Base-by-base conservation (phyloP, 2,113 vertebrate genomes). In the Perca schrenkii region DNA sequence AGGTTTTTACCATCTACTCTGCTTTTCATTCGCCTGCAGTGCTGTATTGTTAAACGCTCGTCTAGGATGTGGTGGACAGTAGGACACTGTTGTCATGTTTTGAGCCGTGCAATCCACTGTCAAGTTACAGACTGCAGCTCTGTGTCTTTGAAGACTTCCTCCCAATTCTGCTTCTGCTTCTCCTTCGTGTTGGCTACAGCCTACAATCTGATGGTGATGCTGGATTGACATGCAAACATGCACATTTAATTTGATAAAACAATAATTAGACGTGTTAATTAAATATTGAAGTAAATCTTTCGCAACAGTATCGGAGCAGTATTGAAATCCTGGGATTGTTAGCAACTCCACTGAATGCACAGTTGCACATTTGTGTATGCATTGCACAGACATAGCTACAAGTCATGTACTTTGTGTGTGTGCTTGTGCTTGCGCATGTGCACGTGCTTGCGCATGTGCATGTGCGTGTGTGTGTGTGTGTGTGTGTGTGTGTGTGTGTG, bases 311-410 rank as follows among this genome's bases (percentile, higher is more conserved):
- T 22, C 50, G 17, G 31, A 53, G n/a, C 28, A 12, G 61, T n/a
- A 65, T 34, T 61, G 15, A 60, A 85, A 87, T 77, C 58, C n/a
- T 36, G 10, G 15, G 31, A 61, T 74, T 82, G 70, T 62, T 70
- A 56, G 50, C 50, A 62, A 40, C 60, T 28, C 11, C 0, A n/a
- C 40, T n/a, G 52, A 47, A 71, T 43, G 28, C 40, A 70, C 21
- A 80, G 73, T 78, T 74, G 21, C 56, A 49, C 36, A 34, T 77
- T 70, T 49, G 13, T 76, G 50, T 68, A 79, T 82, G 69, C 65
- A 77, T 10, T 61, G 43, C 57, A 68, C 54, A 74, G 17, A 74
- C 74, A 28, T 52, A 11, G 40, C 40, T 43, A 47, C 8, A 74
- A 50, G 40, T 74, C 65, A 65, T 73, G 60, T 66, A 16, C 46